phyloP scores from a whole-genome alignment of 2,888 invertebrate genomes.

The Saturnia japonica region DNA sequence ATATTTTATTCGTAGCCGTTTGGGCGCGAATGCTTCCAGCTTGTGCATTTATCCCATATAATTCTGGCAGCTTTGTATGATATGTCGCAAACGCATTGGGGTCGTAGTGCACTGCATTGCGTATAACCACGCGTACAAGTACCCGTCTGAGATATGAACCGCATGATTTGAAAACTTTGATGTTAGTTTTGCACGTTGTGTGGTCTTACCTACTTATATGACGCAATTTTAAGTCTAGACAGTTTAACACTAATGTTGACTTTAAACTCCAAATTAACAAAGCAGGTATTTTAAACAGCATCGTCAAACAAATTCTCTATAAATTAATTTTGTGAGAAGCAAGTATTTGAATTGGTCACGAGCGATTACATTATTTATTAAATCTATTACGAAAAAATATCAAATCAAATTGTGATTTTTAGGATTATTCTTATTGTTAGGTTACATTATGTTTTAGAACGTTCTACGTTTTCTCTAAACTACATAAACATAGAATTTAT shows the following conservation, averaged over 20 bases:
- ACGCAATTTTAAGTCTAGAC: background rate
- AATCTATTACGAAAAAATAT: too few relatives aligned
- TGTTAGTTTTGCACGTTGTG: background rate
- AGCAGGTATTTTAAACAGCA: background rate
- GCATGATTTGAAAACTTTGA: slow-evolving; percentile 11
- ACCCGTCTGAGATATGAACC: background rate
- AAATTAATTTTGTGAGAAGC: too few relatives aligned
- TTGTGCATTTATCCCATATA: slow-evolving; percentile 14
- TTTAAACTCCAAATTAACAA: background rate
- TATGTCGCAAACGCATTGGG: slow-evolving; percentile 16
- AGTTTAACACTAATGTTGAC: background rate
- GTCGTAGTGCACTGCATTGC: slow-evolving; percentile 18
- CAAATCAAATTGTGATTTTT: too few relatives aligned
- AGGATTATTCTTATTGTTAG: too few relatives aligned
- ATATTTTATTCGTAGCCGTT: slow-evolving; percentile 22
- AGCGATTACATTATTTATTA: too few relatives aligned
- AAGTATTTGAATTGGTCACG: too few relatives aligned
- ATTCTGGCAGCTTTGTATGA: slow-evolving; percentile 17
- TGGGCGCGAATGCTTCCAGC: slow-evolving; percentile 15
- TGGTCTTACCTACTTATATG: background rate
- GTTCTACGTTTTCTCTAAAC: background rate
- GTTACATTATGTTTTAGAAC: too few relatives aligned
- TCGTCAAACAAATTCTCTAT: background rate
- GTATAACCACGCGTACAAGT: slow-evolving; percentile 12
- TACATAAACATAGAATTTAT: background rate